Conservation (phyloP, 1,140 invertebrate genomes). For the Lasaia peninsularis region DNA sequence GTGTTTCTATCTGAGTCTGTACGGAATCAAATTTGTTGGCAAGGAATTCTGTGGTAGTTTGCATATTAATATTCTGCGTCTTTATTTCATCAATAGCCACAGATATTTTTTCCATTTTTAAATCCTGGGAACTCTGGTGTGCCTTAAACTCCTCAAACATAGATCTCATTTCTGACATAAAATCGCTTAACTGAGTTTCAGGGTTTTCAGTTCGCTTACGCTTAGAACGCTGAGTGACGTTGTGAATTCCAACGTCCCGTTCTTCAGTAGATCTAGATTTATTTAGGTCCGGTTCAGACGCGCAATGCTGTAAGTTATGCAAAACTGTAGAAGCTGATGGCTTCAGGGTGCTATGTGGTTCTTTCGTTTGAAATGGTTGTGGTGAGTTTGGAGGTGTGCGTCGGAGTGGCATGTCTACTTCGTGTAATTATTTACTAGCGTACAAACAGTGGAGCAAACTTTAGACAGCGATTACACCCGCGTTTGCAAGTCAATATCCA, state of each 20-base stretch:
- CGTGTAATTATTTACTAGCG: neutral
- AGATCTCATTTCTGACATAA: constrained; percentile 27
- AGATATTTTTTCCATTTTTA: constrained; percentile 23
- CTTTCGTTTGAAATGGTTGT: neutral
- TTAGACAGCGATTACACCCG: neutral
- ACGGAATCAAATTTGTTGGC: constrained; percentile 12
- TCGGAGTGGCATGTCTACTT: constrained; percentile 9
- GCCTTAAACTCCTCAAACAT: constrained; percentile 25
- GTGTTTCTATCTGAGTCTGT: constrained; percentile 4
- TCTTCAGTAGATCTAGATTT: neutral
- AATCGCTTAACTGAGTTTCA: constrained; percentile 13
- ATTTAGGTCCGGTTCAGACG: constrained; percentile 6
- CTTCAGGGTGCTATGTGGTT: neutral
- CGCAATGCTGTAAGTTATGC: constrained; percentile 4
- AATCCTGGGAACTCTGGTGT: constrained; percentile 17
- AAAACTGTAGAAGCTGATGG: neutral
- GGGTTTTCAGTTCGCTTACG: constrained; percentile 11
- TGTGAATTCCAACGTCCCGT: neutral
- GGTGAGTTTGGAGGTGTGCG: constrained; percentile 10
- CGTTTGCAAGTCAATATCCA: neutral
- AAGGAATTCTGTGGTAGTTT: constrained; percentile 10
- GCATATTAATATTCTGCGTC: constrained; percentile 18
- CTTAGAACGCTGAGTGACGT: constrained; percentile 17
- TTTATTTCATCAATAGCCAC: constrained; percentile 21
- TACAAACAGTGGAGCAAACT: neutral